Evolutionary conservation across 1,140 invertebrate genomes (phyloP).

Genomic region (Helicoverpa armigera): DNA sequence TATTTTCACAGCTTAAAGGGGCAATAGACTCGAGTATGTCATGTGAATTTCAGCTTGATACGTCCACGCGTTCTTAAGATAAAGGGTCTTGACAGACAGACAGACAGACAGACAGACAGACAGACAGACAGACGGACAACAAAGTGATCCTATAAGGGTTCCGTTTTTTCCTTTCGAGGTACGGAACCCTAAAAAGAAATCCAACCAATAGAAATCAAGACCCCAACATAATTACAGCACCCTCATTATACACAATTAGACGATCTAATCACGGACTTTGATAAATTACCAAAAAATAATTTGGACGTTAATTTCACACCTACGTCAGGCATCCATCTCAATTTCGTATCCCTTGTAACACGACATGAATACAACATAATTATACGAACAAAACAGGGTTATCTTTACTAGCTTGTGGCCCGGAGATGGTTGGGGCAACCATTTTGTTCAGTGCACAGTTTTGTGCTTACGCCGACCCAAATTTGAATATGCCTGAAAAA

Average conservation of each 20-base stretch:
- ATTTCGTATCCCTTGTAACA: constrained; percentile 35
- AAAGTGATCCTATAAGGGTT: no score
- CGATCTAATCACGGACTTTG: constrained; percentile 42
- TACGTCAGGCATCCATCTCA: constrained; percentile 45
- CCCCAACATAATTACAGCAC: constrained; percentile 11
- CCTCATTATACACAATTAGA: constrained; percentile 47
- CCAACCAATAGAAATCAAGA: constrained; percentile 25
- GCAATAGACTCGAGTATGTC: no score
- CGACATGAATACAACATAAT: constrained; percentile 48
- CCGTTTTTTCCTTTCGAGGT: no score
- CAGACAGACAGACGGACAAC: no score
- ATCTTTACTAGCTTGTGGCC: constrained; percentile 16
- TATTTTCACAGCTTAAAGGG: no score
- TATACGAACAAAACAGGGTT: constrained; percentile 41
- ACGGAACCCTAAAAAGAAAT: not conserved
- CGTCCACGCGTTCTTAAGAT: no score
- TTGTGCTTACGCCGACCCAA: not conserved
- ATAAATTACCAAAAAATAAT: constrained; percentile 49
- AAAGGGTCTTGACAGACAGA: no score
- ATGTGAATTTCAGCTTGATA: no score
- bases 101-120: no score
- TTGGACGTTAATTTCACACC: constrained; percentile 49
- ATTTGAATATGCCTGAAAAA: constrained; percentile 29
- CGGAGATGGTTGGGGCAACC: constrained; percentile 12
- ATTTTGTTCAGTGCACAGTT: not conserved